Evolutionary conservation across 2,888 invertebrate genomes (phyloP).

Genomic region (Hydrotaea diabolus): DNA sequence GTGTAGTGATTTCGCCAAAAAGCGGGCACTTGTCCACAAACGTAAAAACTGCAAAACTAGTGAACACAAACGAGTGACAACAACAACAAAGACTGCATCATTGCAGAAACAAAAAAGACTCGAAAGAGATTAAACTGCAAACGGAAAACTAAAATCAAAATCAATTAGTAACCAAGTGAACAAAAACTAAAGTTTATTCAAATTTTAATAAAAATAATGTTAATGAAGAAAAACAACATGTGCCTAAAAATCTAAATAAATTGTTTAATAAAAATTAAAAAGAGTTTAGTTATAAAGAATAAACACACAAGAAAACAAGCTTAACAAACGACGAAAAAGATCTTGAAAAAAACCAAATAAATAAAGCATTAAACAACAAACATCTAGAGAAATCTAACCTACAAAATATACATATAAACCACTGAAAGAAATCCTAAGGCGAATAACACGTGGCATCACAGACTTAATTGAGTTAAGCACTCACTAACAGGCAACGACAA

Average conservation of each 20-base stretch:
- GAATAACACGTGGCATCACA: slow-evolving; percentile 62
- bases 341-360: slow-evolving; percentile 22
- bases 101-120: neutral
- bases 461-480: slow-evolving; percentile 39
- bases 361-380: slow-evolving; percentile 10
- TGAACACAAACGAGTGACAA: neutral
- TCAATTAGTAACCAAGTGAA: neutral
- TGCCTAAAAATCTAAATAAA: neutral
- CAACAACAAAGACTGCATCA: neutral
- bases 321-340: neutral
- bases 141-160: too few relatives aligned
- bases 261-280: neutral
- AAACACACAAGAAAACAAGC: slow-evolving; percentile 35
- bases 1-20: neutral
- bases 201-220: slow-evolving; percentile 9
- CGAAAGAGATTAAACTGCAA: slow-evolving; percentile 8
- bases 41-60: neutral
- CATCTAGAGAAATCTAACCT: slow-evolving; percentile 55
- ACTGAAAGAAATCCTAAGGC: neutral
- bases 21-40: neutral
- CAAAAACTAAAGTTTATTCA: slow-evolving; percentile 33
- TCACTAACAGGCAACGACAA: neutral
- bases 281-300: too few relatives aligned
- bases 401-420: slow-evolving; percentile 24
- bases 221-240: too few relatives aligned